Base-by-base conservation (phyloP, 2,797 vertebrate species). In the Poeciliopsis presidionis region DNA sequence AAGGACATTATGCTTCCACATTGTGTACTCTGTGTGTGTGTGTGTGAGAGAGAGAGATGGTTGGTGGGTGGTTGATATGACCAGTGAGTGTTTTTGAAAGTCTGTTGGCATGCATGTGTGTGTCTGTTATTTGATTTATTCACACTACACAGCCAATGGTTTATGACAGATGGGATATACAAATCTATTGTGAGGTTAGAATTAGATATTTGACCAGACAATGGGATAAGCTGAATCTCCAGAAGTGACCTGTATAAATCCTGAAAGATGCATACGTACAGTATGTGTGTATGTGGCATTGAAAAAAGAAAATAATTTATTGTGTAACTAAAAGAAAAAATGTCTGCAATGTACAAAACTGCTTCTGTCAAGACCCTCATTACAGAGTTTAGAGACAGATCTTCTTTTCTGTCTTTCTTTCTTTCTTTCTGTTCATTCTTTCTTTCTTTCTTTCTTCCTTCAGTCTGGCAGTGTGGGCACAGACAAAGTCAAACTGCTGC, bases 401-500 rank as follows among this genome's bases (percentile, higher is more conserved):
- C 7, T 43, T 70, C n/a, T 63, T 28, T 59, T 77, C 46, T 76
- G 4, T 63, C 41, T 75, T 51, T 73, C 63, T 61, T 20, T 77
- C 41, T 73, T 28, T 51, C 25, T 45, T 39, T 57, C 25, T 73
- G n/a, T 9, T 53, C 72, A 41, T 90, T 39, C 20, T 74, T 8
- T 47, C 70, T 49, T 33, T 53, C 76, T 67, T 22, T 71, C 57
- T 79, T 89, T 39, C 78, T 71, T 18, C 73, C 63, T 81, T 90
- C 91, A 91, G 91, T 96, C 96, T 97, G 96, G 96, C 96, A 94
- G 88, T 94, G 91, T 96, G 93, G 96, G 96, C 96, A 96, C 96
- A 97, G 96, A 96, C 97, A 97, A 97, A 97, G 96, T 98, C 97
- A 97, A 97, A 97, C 96, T 97, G 97, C 96, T 97, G 97, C 97